A percentile compares a stretch with the other conserved stretches of the same genome.
Conservation (phyloP, 2,113 vertebrate genomes). For the Oncorhynchus clarkii region DNA sequence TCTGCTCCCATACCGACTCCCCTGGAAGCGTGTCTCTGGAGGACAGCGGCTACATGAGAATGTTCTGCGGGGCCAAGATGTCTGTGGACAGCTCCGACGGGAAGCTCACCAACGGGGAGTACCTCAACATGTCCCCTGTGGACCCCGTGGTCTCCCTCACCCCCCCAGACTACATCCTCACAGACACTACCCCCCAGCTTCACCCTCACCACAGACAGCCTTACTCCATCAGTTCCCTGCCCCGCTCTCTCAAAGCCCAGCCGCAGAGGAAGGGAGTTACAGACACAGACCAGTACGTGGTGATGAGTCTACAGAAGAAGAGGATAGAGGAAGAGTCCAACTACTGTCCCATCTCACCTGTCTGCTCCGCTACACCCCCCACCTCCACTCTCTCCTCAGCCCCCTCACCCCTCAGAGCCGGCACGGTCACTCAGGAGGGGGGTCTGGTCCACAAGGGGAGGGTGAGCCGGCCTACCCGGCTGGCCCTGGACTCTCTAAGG, state of each 20-base stretch:
- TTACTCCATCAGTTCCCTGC: constrained; percentile 75
- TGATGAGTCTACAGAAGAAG: constrained; percentile 85
- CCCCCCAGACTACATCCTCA: constrained; percentile 70
- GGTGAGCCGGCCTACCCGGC: constrained; percentile 79
- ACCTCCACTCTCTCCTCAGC: constrained; percentile 56
- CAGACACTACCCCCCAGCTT: constrained; percentile 27
- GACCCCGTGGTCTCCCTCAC: constrained; percentile 69
- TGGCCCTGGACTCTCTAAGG: constrained; percentile 82
- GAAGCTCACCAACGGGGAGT: constrained; percentile 75
- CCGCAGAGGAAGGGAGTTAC: constrained; percentile 39
- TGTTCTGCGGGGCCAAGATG: constrained; percentile 86
- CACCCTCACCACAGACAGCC: constrained; percentile 47
- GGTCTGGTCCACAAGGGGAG: constrained; percentile 70
- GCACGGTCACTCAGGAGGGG: constrained; percentile 62
- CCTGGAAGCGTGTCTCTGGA: constrained; percentile 83
- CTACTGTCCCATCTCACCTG: constrained; percentile 56
- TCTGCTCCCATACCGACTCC: constrained; percentile 74
- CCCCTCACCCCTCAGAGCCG: constrained; percentile 74
- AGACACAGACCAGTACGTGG: constrained; percentile 80
- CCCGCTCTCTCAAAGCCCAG: constrained; percentile 76
- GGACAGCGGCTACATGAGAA: constrained; percentile 89
- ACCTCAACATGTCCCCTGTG: constrained; percentile 91
- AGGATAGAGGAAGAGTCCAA: constrained; percentile 74
- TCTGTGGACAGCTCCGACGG: constrained; percentile 78
- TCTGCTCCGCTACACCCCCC: constrained; percentile 32